Base-by-base conservation (phyloP, 1,140 invertebrate species). In the Manduca sexta region DNA sequence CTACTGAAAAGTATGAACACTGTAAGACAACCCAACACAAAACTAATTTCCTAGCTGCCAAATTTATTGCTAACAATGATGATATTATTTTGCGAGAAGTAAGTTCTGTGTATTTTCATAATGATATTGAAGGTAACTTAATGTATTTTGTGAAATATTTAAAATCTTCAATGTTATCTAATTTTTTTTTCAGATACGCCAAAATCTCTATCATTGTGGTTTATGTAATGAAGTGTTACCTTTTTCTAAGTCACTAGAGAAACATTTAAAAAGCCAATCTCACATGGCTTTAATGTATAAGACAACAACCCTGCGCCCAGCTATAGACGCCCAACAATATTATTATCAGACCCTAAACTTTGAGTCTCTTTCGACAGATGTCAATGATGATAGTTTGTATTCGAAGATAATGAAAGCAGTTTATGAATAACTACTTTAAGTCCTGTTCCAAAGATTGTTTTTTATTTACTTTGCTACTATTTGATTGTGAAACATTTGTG, bases 161-260 rank as follows among this genome's bases (percentile, higher is more conserved):
- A n/a, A n/a, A n/a, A n/a, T n/a, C n/a, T 5, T 26, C 4, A 26
- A 26, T 26, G 21, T 1, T 5, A 26, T 26, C 1, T 26, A 26
- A 15, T 39, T 53, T 52, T 49, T 26, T 48, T 68, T 74, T 38
- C 51, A 79, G 75, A 60, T 79, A 7, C 44, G 41, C 4, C 54
- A 63, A 7, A 50, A 63, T 11, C 18, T 71, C 0, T 76, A 59
- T 41, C 73, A 80, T 31, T 80, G 76, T 52, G 71, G 62, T 3
- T 54, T 49, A 14, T 80, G 76, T 49, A 74, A 80, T 33, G 12
- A 38, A 40, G 34, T 49, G n/a, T 54, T 68, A 18, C 59, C 76
- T 42, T 73, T 41, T 33, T 64, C 55, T 53, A 60, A 68, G 16
- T 43, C 39, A 21, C 41, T 66, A 38, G 12, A 49, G 5, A 52